Evolutionary conservation across 2,797 vertebrate species (phyloP).

Genomic region (Artibeus jamaicensis): DNA sequence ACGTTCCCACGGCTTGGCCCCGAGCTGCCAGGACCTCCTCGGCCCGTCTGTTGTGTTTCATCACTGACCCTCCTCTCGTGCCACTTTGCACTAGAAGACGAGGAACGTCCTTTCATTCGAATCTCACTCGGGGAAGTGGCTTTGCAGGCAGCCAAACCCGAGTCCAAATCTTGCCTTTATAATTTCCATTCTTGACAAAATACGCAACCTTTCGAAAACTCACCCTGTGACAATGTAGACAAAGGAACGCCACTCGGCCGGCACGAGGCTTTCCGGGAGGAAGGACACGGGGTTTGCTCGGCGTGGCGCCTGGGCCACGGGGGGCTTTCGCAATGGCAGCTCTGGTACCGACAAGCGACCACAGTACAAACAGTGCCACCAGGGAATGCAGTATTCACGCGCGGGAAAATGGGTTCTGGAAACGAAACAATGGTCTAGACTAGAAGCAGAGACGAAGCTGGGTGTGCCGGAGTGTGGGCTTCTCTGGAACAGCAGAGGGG

Average conservation of each 20-base stretch:
- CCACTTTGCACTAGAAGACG: neutral
- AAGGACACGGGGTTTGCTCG: neutral
- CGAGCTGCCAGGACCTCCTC: too few species aligned
- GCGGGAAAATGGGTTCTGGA: neutral
- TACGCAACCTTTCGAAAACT: neutral
- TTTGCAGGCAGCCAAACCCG: neutral
- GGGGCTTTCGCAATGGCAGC: neutral
- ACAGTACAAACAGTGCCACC: neutral
- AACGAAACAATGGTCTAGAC: slow-evolving; percentile 9
- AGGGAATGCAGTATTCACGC: neutral
- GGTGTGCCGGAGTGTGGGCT: neutral
- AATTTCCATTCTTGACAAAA: neutral
- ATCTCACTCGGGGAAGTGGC: neutral
- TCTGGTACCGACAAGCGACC: neutral
- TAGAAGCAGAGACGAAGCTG: neutral
- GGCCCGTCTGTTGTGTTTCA: neutral
- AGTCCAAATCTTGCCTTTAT: slow-evolving; percentile 24
- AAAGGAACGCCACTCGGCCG: neutral
- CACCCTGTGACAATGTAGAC: neutral
- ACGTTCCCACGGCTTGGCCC: neutral
- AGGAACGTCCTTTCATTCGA: neutral
- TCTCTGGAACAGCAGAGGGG: neutral
- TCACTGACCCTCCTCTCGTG: too few species aligned
- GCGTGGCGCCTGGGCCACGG: rapidly evolving
- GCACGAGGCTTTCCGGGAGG: neutral